A percentile compares a stretch with the other conserved stretches of the same genome.
These are phyloP conservation scores for Pterocles gutturalis DNA, from an alignment of 2,113 vertebrate genomes.

Conservation along the genomic window DNA sequence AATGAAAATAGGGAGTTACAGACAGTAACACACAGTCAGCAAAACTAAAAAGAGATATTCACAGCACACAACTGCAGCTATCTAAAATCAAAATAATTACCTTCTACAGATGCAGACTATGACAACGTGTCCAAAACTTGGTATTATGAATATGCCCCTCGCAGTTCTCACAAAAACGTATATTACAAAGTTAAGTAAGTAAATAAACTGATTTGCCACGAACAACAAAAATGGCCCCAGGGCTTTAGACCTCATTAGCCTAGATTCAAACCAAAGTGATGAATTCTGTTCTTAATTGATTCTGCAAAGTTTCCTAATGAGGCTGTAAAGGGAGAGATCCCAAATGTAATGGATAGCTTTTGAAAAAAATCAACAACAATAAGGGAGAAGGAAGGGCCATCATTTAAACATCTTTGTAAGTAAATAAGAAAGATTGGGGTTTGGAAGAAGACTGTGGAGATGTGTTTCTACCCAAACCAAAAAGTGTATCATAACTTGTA, in stretches of 20 bases:
- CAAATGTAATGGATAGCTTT: not conserved
- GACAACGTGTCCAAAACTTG: not conserved
- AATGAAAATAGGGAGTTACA: not conserved
- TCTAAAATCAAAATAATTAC: not conserved
- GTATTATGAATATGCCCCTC: not conserved
- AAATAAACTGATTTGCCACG: not conserved
- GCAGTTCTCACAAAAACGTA: not conserved
- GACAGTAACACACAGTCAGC: not conserved
- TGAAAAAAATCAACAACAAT: not conserved
- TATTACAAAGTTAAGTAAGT: not conserved
- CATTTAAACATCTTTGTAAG: not conserved
- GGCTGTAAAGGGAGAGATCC: not conserved
- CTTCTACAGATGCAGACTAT: not conserved
- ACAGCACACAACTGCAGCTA: not conserved
- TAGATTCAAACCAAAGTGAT: not conserved
- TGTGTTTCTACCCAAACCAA: not conserved
- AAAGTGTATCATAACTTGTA: not conserved
- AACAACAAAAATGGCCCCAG: not conserved
- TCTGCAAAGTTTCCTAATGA: not conserved
- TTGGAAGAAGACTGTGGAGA: not conserved
- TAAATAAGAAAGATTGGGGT: not conserved
- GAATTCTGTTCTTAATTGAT: slow-evolving; percentile 47
- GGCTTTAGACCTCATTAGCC: slow-evolving; percentile 37
- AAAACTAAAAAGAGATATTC: not conserved
- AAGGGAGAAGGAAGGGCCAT: not conserved